These are phyloP conservation scores for Argyresthia albistria DNA, from an alignment of 2,888 invertebrate genomes.

Conservation along the genomic window DNA sequence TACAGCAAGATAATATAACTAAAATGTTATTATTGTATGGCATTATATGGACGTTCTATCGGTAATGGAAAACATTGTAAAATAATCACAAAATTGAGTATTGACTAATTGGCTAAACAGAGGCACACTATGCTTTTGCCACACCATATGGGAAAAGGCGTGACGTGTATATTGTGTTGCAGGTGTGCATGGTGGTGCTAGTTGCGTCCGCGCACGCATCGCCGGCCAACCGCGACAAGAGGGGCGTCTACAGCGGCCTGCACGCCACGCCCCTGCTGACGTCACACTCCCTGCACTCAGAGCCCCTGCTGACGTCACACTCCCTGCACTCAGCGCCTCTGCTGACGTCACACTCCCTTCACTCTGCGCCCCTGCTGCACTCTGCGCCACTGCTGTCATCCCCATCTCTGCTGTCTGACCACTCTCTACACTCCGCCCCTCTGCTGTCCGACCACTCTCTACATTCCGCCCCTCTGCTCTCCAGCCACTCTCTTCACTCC, in stretches of 20 bases:
- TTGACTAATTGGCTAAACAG: no score
- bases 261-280: conserved; percentile 11
- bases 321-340: conserved; percentile 14
- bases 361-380: conserved; percentile 6
- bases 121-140: no score
- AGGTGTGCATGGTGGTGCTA: conserved; percentile 30
- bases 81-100: no score
- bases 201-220: conserved; percentile 24
- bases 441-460: conserved; percentile 8
- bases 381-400: conserved; percentile 8
- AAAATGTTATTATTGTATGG: no score
- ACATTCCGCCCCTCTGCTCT: conserved; percentile 9
- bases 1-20: no score
- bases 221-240: conserved; percentile 23
- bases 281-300: conserved; percentile 8
- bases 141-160: no score
- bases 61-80: no score
- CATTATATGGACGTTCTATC: no score
- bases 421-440: conserved; percentile 9
- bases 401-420: neutral
- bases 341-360: conserved; percentile 9
- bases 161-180: neutral
- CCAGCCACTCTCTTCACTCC: conserved; percentile 9
- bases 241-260: conserved; percentile 34
- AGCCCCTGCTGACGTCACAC: conserved; percentile 5